Evolutionary conservation across 2,797 vertebrate species (phyloP).

Genomic region (Ambastaia sidthimunki): DNA sequence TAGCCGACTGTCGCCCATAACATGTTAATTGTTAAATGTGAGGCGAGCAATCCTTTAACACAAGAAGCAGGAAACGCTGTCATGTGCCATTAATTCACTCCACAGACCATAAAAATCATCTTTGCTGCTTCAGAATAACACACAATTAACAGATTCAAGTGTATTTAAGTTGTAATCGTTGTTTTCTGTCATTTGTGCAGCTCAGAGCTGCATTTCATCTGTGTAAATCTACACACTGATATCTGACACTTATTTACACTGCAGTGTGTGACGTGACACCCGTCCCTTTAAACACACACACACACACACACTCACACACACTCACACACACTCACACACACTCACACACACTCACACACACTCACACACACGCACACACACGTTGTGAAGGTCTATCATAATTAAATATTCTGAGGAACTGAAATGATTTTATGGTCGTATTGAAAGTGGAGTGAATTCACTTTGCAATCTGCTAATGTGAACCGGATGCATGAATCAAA

Average conservation of each 20-base stretch:
- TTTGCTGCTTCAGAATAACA: neutral
- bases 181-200: no score
- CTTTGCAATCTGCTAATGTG: neutral
- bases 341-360: no score
- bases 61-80: neutral
- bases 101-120: neutral
- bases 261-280: neutral
- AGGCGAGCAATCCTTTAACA: slow-evolving; percentile 20
- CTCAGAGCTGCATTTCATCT: neutral
- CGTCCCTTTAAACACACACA: neutral
- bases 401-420: neutral
- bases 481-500: neutral
- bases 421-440: neutral
- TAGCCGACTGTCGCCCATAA: neutral
- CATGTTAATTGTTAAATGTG: neutral
- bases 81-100: neutral
- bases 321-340: no score
- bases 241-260: slow-evolving; percentile 24
- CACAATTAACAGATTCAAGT: neutral
- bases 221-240: slow-evolving; percentile 17
- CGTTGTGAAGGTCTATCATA: neutral
- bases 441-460: neutral
- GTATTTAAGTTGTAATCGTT: neutral
- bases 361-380: neutral
- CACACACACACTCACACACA: neutral